phyloP scores from a whole-genome alignment of 2,888 invertebrate species.

The Heliconius ismenius region DNA sequence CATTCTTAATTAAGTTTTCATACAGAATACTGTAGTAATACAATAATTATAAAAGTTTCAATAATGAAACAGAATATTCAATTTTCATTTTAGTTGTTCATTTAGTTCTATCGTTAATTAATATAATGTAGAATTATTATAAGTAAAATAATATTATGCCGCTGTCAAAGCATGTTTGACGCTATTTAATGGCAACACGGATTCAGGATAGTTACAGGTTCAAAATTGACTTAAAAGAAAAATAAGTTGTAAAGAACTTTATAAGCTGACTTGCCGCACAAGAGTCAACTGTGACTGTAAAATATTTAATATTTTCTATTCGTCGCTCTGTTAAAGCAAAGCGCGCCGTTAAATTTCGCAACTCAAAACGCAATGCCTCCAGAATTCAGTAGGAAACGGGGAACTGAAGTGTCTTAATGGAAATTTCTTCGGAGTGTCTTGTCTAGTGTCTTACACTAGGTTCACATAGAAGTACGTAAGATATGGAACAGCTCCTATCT shows the following conservation, averaged over 20 bases:
- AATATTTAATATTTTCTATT: no score
- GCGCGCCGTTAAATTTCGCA: not conserved
- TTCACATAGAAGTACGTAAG: not conserved
- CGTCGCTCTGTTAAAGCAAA: not conserved
- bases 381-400: not conserved
- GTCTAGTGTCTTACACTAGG: not conserved
- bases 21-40: not conserved
- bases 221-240: no score
- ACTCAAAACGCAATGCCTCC: not conserved
- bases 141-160: not conserved
- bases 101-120: not conserved
- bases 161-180: no score
- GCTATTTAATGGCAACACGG: no score
- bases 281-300: no score
- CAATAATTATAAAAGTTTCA: not conserved
- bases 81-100: not conserved
- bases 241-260: no score
- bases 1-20: constrained; percentile 22
- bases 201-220: no score
- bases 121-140: not conserved
- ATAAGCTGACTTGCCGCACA: no score
- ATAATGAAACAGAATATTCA: not conserved
- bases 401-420: not conserved
- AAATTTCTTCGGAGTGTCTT: not conserved
- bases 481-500: not conserved